Evolutionary conservation across 2,797 vertebrate genomes (phyloP).

Genomic region (Gallinago stenura): DNA sequence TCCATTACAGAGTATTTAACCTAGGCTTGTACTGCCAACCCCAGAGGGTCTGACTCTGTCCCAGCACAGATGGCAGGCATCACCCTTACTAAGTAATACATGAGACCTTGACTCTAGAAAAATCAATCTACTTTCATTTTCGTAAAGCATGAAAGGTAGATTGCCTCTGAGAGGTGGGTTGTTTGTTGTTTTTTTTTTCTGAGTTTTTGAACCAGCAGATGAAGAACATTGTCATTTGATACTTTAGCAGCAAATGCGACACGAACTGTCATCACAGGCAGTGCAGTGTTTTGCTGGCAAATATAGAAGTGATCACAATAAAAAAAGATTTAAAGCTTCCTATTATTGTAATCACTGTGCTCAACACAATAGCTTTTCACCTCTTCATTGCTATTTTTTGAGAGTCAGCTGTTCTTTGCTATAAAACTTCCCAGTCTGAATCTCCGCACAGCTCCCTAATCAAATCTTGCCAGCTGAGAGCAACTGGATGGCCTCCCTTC

Average conservation of each 20-base stretch:
- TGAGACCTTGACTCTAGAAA: background rate
- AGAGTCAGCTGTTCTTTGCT: background rate
- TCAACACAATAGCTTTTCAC: background rate
- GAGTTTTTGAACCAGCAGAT: background rate
- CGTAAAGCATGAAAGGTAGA: background rate
- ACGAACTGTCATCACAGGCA: background rate
- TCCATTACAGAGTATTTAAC: background rate
- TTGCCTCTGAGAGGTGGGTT: background rate
- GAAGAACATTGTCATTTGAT: background rate
- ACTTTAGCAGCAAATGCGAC: background rate
- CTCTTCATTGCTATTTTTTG: background rate
- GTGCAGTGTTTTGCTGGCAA: background rate
- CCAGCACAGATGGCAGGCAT: background rate
- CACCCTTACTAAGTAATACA: background rate
- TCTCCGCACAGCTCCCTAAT: background rate
- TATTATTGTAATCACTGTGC: background rate
- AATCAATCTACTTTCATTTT: background rate
- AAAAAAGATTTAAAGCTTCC: background rate
- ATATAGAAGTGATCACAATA: background rate
- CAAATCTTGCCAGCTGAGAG: background rate
- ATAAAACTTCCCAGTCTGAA: background rate
- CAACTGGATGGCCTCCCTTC: background rate
- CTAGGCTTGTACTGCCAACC: background rate
- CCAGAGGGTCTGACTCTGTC: background rate
- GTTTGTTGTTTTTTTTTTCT: background rate